These are phyloP conservation scores for Dendropsophus ebraccatus DNA, from an alignment of 2,113 vertebrate genomes.

Conservation along the genomic window DNA sequence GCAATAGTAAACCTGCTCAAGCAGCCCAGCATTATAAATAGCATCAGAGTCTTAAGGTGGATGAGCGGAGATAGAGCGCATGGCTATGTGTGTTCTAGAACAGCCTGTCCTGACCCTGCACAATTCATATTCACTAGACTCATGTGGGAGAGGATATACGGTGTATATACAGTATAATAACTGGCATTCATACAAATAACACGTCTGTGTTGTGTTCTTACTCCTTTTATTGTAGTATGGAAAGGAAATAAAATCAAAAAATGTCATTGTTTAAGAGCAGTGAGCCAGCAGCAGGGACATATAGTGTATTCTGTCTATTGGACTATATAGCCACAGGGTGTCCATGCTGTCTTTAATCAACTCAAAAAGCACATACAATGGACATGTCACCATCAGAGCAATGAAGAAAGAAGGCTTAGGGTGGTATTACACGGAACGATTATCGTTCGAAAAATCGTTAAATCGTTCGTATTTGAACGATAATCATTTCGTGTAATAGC, in stretches of 20 bases:
- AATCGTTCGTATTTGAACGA: no score
- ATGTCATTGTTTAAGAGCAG: no score
- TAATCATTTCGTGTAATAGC: no score
- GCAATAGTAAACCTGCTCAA: background rate
- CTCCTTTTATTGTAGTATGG: background rate
- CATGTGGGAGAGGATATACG: background rate
- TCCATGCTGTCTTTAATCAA: no score
- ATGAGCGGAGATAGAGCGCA: background rate
- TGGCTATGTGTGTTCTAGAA: background rate
- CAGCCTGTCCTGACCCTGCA: constrained; percentile 20
- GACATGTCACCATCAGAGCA: no score
- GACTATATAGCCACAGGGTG: no score
- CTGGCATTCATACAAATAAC: background rate
- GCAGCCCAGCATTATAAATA: constrained; percentile 4
- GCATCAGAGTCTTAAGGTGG: background rate
- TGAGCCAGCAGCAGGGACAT: no score
- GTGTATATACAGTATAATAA: background rate
- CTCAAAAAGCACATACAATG: no score
- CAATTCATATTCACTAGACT: background rate
- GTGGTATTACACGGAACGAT: no score
- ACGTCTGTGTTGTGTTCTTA: background rate
- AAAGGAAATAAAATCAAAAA: background rate
- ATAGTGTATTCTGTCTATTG: no score
- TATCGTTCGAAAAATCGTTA: no score
- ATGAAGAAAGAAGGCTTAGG: no score